phyloP scores from a whole-genome alignment of 2,113 vertebrate genomes.

The Odontophorus gujanensis region DNA sequence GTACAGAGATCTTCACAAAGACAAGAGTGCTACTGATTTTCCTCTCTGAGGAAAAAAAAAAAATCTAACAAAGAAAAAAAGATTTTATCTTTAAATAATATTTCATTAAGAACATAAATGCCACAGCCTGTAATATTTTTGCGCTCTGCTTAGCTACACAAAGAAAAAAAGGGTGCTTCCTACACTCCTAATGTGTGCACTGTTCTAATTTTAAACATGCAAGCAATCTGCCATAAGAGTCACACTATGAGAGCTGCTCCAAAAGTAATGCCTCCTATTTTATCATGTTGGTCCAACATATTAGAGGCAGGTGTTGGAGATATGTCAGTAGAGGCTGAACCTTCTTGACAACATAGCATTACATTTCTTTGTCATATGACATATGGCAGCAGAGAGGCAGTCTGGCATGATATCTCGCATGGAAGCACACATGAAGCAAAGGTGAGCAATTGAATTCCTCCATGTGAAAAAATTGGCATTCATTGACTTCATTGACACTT shows the following conservation, averaged over 20 bases:
- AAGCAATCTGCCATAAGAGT: constrained; percentile 45
- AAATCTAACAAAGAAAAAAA: background rate
- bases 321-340: too few species aligned
- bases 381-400: too few species aligned
- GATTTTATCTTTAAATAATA: background rate
- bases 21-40: background rate
- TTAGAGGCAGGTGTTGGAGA: too few species aligned
- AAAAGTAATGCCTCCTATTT: background rate
- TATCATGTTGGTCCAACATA: too few species aligned
- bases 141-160: background rate
- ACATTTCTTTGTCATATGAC: too few species aligned
- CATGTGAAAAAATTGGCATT: too few species aligned
- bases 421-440: too few species aligned
- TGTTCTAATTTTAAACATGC: background rate
- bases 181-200: background rate
- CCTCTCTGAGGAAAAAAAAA: background rate
- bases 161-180: background rate
- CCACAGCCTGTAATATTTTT: background rate
- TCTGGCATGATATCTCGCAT: too few species aligned
- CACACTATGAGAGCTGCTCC: background rate
- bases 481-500: too few species aligned
- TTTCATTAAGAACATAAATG: background rate
- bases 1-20: background rate
- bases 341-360: too few species aligned
- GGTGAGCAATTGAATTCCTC: too few species aligned